Percentiles rank a stretch among this genome's conserved stretches.
These are phyloP conservation scores for Chloroceryle inda DNA, from an alignment of 2,797 vertebrate species.

Conservation along the genomic window DNA sequence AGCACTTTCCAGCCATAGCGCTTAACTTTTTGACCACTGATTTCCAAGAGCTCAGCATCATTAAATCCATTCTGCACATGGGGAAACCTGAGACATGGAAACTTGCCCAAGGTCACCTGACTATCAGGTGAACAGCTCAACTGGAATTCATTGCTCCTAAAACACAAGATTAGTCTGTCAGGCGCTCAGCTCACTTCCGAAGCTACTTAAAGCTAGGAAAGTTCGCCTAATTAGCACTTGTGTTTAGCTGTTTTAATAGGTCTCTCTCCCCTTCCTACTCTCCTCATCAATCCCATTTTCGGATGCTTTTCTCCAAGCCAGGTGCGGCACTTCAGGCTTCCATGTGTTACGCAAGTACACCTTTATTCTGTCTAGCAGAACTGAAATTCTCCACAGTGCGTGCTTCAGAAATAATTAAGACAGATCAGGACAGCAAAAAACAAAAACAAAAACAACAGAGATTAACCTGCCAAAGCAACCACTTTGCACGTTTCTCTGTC, in stretches of 20 bases:
- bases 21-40: slow-evolving; percentile 11
- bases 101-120: slow-evolving; percentile 1
- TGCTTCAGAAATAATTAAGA: slow-evolving; percentile 58
- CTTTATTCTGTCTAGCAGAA: slow-evolving; percentile 46
- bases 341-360: slow-evolving; percentile 36
- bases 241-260: neutral
- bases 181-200: neutral
- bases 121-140: neutral
- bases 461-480: slow-evolving; percentile 43
- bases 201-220: neutral
- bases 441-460: neutral
- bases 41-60: neutral
- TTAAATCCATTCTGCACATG: neutral
- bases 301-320: neutral
- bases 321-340: slow-evolving; percentile 2
- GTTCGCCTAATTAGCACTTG: neutral
- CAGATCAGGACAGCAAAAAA: slow-evolving; percentile 17
- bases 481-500: neutral
- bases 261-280: neutral
- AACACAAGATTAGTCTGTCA: neutral
- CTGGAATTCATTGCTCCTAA: neutral
- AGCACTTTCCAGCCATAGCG: neutral
- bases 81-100: neutral
- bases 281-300: slow-evolving; percentile 11
- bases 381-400: slow-evolving; percentile 32